These are phyloP conservation scores for Lordiphosa stackelbergi DNA, from an alignment of 1,140 invertebrate genomes.

Conservation along the genomic window DNA sequence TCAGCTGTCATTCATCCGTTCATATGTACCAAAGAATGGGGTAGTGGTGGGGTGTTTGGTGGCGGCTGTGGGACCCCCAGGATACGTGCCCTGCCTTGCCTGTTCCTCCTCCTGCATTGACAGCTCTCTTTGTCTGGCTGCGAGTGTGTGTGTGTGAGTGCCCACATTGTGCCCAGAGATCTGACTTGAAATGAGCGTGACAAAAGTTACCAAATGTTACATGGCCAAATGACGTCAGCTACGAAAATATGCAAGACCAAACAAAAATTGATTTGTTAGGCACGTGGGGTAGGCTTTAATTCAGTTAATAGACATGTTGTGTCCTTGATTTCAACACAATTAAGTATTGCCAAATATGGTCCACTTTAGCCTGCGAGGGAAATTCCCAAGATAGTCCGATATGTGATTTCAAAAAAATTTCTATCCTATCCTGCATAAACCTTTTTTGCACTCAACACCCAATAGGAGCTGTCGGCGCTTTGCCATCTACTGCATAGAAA, in stretches of 20 bases:
- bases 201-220: conserved; percentile 43
- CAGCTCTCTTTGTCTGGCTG: conserved; percentile 26
- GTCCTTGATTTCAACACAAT: neutral
- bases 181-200: conserved; percentile 39
- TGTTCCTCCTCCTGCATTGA: conserved; percentile 48
- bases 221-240: conserved; percentile 34
- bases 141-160: conserved; percentile 19
- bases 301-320: too few relatives aligned
- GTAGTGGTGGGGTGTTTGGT: neutral
- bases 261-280: neutral
- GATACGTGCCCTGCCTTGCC: conserved; percentile 63
- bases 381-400: neutral
- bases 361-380: too few relatives aligned
- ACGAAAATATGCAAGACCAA: neutral
- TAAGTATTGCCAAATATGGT: neutral
- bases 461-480: too few relatives aligned
- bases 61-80: conserved; percentile 29
- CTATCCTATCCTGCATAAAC: too few relatives aligned
- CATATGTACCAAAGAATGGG: conserved; percentile 43
- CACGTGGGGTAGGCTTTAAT: neutral
- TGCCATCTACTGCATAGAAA: too few relatives aligned
- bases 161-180: conserved; percentile 31
- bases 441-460: too few relatives aligned
- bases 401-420: too few relatives aligned
- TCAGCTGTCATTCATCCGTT: conserved; percentile 74